Base-by-base conservation (phyloP, 2,888 invertebrate species). In the Eulithis prunata region DNA sequence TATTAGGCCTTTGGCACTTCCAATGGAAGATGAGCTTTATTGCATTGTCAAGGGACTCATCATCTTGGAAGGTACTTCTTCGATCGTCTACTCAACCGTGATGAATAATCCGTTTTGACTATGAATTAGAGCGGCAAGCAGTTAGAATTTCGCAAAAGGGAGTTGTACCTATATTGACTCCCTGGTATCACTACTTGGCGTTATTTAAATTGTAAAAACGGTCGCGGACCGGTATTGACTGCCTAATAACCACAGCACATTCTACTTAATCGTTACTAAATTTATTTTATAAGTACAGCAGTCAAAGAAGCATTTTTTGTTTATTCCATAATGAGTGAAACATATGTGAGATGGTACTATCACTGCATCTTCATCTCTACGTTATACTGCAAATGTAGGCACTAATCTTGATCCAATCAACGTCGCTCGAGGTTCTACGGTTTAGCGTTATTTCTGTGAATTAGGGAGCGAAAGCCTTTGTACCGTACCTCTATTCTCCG, bases 361-460 rank as follows among this genome's bases (percentile, higher is more conserved):
- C 38, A 38, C 41, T 21, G 43, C 58, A 58, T 58, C 64, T 53
- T 43, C 52, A 55, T 45, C 43, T 57, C 11, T 57, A 32, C 66
- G 66, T 69, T 69, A 66, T 65, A 75, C 64, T 74, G 71, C 72
- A 71, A 78, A 76, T 74, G 74, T 66, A 66, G 67, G 61, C 62
- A 41, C 43, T 63, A 54, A 64, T 70, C 70, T 75, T 71, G 66
- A 74, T 74, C 72, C 74, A 76, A 78, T 79, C 75, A 73, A 61
- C 72, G 71, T 57, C 61, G 62, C 68, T 62, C 63, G 62, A 69
- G 70, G 67, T 72, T 75, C 66, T 67, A 72, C 72, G 52, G 66
- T 70, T 75, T 71, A 71, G 64, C 70, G 67, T 70, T 69, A 74
- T 74, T 75, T 74, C 69, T 70, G 67, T 71, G 64, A 74, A 72